Percentiles rank a stretch among this genome's conserved stretches.
Conservation (phyloP, 2,113 vertebrate species). For the Montifringilla adamsi region DNA sequence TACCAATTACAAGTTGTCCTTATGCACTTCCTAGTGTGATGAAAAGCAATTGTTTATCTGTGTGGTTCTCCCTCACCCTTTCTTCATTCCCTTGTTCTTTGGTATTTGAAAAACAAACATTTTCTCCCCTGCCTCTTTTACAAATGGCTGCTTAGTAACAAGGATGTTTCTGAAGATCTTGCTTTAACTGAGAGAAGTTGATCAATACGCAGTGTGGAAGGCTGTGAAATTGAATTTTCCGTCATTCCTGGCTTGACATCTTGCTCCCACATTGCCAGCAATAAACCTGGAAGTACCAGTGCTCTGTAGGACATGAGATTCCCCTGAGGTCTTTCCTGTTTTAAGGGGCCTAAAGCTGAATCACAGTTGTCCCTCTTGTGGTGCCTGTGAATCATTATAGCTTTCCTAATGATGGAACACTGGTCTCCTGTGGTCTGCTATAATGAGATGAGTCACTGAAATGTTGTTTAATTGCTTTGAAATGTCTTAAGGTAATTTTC, state of each 20-base stretch:
- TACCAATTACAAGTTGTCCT: conserved; percentile 11
- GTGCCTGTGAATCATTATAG: conserved; percentile 30
- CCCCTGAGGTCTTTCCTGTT: not conserved
- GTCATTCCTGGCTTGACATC: not conserved
- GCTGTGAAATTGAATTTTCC: not conserved
- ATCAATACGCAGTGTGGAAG: not conserved
- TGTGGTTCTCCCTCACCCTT: not conserved
- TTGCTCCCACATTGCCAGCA: not conserved
- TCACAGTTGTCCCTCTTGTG: not conserved
- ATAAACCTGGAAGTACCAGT: not conserved
- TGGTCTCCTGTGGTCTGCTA: conserved; percentile 9
- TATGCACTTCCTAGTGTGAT: not conserved
- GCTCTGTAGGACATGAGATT: not conserved
- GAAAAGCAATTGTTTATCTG: not conserved
- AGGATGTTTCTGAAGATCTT: not conserved
- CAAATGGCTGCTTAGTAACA: not conserved
- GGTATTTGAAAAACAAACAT: not conserved
- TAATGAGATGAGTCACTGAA: conserved; percentile 42
- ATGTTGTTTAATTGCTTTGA: not conserved
- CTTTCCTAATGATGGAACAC: conserved; percentile 16
- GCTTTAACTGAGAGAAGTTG: not conserved
- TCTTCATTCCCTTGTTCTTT: not conserved
- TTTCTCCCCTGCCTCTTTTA: not conserved
- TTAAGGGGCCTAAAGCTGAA: not conserved
- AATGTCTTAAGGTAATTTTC: conserved; percentile 18